Evolutionary conservation across 2,888 invertebrate species (phyloP), one percentile per base, ranked within the genome.

Genomic region (Luperina nickerlii): DNA sequence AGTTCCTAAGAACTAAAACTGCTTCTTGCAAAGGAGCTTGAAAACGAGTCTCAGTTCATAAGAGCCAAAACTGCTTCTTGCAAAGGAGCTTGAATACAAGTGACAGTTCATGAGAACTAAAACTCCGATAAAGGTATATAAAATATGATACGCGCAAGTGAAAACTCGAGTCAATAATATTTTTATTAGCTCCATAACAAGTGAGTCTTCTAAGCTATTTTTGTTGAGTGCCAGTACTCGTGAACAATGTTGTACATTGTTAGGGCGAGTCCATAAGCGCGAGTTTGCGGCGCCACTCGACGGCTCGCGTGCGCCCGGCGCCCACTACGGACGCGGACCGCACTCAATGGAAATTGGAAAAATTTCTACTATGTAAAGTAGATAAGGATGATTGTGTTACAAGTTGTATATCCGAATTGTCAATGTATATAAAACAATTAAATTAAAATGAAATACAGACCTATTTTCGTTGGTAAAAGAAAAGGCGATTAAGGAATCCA

Each of bases 341-440:
- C 78, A 77, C 78, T 78, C 76, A 71, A 67, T 74, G 74, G 73
- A 66, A 72, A 87, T 87, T 80, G 82, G 72, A 87, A 73, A 87
- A 75, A 38, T 62, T 0, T 72, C 48, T 77, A 71, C 67, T 83
- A 70, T 68, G 48, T 76, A 79, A 69, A 75, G 42, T 73, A 73
- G 65, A 68, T 75, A 75, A 51, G 38, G 11, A 71, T 68, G 57
- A 79, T 66, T 75, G 48, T 70, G 67, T 65, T 72, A 60, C 45
- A 65, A 75, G 15, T 60, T 74, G 48, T 67, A n/a, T 27, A 67
- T 32, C 51, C 27, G 1, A 70, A 82, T 63, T 54, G 54, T 66
- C 65, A 71, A n/a, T 45, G n/a, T 71, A 66, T n/a, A 72, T 68
- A 38, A 0, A 27, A 62, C 60, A 38, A 66, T 51, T n/a, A 71